Evolutionary conservation across 1,140 invertebrate species (phyloP), one percentile per base, ranked within the genome.

Genomic region (Drosophila teissieri): DNA sequence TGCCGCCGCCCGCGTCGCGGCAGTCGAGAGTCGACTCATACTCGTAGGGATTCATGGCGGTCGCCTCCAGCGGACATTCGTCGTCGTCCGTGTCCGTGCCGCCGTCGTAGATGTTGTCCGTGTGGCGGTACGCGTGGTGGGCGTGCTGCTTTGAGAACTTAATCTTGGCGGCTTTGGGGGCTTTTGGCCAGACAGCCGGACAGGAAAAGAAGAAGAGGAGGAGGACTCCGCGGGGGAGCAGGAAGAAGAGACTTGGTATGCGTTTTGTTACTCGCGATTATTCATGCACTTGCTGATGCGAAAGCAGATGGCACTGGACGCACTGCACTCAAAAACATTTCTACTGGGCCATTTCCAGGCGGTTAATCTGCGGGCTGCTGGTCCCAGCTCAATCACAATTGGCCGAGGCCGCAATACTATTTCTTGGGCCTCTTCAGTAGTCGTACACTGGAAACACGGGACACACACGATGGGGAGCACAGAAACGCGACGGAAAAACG

Each of bases 61-160:
- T 90, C 57, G 91, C 85, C 72, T 92, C 91, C 89, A 91, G 85
- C 56, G 91, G 91, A 91, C 91, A 92, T 92, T 92, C 91, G 91
- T 92, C 90, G 90, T 92, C 90, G 91, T 92, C 90, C 78, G 90
- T 91, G 73, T 92, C 91, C 77, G 90, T 92, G 91, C 90, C 90
- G 88, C 90, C 90, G 90, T 91, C 90, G 90, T 91, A 91, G 81
- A 91, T 84, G 74, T 90, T 91, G 83, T 91, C 90, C 82, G 90
- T 89, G 76, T 91, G 90, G 78, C 90, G 90, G 90, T 90, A 91
- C 78, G 90, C 90, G 80, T 91, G 89, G 61, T 89, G 89, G 37
- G 83, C 72, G 73, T 88, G 84, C 78, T 91, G 90, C 90, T 91
- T 91, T 78, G 90, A 91, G 90, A 91, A 91, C 90, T 91, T 91